Percentiles rank a stretch among this genome's conserved stretches.
phyloP scores from a whole-genome alignment of 2,888 invertebrate genomes.

The Urechis unicinctus region DNA sequence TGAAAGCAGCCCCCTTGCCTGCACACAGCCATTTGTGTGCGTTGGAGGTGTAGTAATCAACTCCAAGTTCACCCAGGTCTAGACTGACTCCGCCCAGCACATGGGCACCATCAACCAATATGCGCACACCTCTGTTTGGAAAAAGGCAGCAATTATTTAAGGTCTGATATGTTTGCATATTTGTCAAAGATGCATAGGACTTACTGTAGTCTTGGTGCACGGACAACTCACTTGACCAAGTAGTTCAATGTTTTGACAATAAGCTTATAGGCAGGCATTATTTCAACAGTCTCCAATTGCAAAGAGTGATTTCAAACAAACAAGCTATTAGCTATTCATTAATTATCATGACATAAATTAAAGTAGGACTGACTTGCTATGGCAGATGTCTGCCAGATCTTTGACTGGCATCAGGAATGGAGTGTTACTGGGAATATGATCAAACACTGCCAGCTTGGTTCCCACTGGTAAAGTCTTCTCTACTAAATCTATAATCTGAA shows the following conservation, averaged over 20 bases:
- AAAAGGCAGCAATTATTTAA: background rate
- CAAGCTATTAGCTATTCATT: too few relatives aligned
- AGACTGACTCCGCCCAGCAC: constrained; percentile 36
- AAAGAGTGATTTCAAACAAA: too few relatives aligned
- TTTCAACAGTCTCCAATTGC: too few relatives aligned
- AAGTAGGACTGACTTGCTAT: constrained; percentile 26
- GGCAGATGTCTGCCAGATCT: constrained; percentile 35
- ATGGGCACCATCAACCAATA: constrained; percentile 47
- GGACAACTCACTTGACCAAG: too few relatives aligned
- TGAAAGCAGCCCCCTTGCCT: constrained; percentile 43
- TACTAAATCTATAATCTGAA: constrained; percentile 28
- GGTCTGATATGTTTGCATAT: background rate
- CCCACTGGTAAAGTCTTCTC: constrained; percentile 16
- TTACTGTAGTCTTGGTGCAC: too few relatives aligned
- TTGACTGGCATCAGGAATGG: constrained; percentile 40
- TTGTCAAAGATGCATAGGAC: too few relatives aligned
- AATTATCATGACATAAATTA: too few relatives aligned
- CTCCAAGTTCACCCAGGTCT: constrained; percentile 25
- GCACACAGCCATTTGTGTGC: constrained; percentile 48
- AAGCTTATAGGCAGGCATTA: too few relatives aligned
- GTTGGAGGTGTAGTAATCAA: constrained; percentile 44
- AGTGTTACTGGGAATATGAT: constrained; percentile 47
- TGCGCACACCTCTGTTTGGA: constrained; percentile 28
- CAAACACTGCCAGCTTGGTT: constrained; percentile 39
- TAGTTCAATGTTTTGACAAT: too few relatives aligned